phyloP scores from a whole-genome alignment of 2,113 vertebrate genomes.

The Acinonyx jubatus region DNA sequence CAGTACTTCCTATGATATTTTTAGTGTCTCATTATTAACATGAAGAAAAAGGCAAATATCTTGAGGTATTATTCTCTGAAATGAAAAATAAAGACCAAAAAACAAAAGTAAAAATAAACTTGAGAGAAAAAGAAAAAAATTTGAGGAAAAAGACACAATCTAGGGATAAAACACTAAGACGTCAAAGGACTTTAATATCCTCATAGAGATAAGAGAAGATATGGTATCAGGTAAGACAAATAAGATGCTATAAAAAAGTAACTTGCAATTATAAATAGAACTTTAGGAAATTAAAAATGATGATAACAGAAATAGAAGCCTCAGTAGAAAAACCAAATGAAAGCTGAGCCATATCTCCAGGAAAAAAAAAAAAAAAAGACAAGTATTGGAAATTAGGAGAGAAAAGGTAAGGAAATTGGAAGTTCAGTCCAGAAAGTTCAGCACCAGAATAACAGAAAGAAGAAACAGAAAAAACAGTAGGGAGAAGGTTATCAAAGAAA shows the following conservation, averaged over 20 bases:
- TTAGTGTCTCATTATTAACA: neutral
- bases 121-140: neutral
- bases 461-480: neutral
- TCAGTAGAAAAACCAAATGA: neutral
- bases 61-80: neutral
- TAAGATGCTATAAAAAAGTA: neutral
- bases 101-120: neutral
- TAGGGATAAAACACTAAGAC: neutral
- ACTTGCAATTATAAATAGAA: neutral
- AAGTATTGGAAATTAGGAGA: neutral
- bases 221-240: neutral
- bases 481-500: neutral
- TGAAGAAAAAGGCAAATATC: neutral
- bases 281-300: neutral
- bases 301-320: neutral
- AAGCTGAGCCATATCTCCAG: neutral
- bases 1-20: neutral
- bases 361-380: slow-evolving; percentile 1
- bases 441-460: neutral
- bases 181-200: neutral
- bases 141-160: neutral
- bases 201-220: neutral
- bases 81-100: neutral
- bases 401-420: neutral
- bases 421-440: neutral